Evolutionary conservation across 2,888 invertebrate genomes (phyloP), one percentile per base, ranked within the genome.

Genomic region (Dolichopus griseipennis): DNA sequence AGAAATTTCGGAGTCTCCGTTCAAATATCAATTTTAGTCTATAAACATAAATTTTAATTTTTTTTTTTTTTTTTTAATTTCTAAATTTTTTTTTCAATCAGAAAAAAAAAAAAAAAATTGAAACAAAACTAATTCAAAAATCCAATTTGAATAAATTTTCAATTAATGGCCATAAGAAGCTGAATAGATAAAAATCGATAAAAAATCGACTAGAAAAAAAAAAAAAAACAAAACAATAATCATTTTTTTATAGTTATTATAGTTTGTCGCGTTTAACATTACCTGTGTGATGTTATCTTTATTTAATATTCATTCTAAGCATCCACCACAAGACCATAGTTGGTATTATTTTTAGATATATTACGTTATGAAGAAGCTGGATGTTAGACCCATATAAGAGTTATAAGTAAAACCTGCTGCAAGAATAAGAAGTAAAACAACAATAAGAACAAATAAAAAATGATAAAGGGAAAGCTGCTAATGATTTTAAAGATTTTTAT

Each of bases 131-230:
- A 52, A 52, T 52, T 62, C 62, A 20, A 62, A 62, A 22, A 22
- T 52, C 52, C 8, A 68, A 68, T 68, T 68, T 68, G 66, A 66
- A 68, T 68, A 68, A 68, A 68, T 68, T 67, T 66, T 27, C 67
- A 65, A 68, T 68, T 68, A 68, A 66, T 68, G 68, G 34, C 63
- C 22, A 27, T 63, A 27, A 63, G 27, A 63, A 22, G 63, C 63
- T 22, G 63, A 27, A 63, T 27, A 63, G 27, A 63, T 15, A 63
- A 63, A 63, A 63, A 33, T 27, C 15, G 18, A 63, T 33, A 63
- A 18, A 63, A 63, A 62, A 62, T 21, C 20, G 22, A 21, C 62
- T 62, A 62, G 10, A 20, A 61, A 61, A 61, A 61, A 20, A 22
- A 34, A 41, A 41, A 12, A 41, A 15, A 41, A 41, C 9, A 41